Base-by-base conservation (phyloP, 2,797 vertebrate species). In the Fistularia tabacaria region DNA sequence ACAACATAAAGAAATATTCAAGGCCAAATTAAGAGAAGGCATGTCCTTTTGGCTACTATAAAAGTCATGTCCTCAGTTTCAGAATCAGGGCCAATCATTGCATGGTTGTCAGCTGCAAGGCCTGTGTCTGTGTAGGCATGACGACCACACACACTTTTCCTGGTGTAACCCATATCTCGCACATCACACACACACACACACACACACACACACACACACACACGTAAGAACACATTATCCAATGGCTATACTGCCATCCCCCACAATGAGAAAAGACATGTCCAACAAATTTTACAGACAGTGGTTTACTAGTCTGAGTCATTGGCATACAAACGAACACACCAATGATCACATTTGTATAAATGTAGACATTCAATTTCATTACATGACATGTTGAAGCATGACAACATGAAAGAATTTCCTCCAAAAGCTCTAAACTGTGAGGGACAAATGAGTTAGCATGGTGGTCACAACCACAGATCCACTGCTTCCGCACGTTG, bases 311-410 rank as follows among this genome's bases (percentile, higher is more conserved):
- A 9, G 43, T 51, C 14, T 5, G 45, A 49, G 37, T 36, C 9
- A 1, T 8, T 11, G 10, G 60, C 59, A 57, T 9, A 46, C 10
- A 47, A 40, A 56, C 6, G 4, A 36, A 59, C 54, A 38, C 53
- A 44, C 50, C 46, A 57, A 50, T 58, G 56, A 56, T 71, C 46
- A 47, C 71, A 62, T n/a, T 3, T 67, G 55, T 75, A 69, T 73
- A 73, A 70, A 75, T 73, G 74, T 64, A 74, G 48, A 64, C 75
- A 78, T 77, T 76, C 85, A 79, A 88, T 88, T 76, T 83, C 79
- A 82, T 89, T 85, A 70, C 40, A 75, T 74, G 68, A 59, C 63
- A 71, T 79, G 62, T 77, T 74, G 73, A 81, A 77, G 69, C 57
- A 38, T 63, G 38, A 53, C 61, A 72, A 81, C 65, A 77, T 74